phyloP scores from a whole-genome alignment of 1,140 invertebrate species.

The Helicoverpa armigera region DNA sequence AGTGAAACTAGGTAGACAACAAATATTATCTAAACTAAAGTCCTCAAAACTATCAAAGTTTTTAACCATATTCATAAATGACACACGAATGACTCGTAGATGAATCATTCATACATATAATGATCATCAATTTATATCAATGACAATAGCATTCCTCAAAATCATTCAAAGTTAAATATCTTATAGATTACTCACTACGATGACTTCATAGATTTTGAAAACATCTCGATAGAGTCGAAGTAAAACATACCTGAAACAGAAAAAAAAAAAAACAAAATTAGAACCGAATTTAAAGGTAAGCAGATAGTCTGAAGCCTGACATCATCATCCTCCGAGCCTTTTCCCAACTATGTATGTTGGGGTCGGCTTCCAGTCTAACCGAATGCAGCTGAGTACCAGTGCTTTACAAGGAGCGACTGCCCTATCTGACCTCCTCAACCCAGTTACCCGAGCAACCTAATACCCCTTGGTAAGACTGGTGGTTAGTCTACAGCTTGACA shows the following conservation, averaged over 20 bases:
- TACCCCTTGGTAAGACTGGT: too few species aligned
- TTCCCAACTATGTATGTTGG: too few species aligned
- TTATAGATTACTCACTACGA: background rate
- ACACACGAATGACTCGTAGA: background rate
- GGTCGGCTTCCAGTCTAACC: too few species aligned
- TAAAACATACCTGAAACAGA: constrained; percentile 40
- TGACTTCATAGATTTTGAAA: background rate
- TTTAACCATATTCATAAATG: background rate
- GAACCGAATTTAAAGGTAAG: too few species aligned
- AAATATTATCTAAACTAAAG: background rate
- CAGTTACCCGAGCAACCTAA: too few species aligned
- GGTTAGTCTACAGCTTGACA: too few species aligned
- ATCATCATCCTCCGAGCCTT: too few species aligned
- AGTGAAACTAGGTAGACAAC: too few species aligned
- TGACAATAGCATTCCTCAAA: constrained; percentile 40
- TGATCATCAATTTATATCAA: constrained; percentile 41
- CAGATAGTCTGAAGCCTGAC: too few species aligned
- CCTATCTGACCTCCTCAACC: too few species aligned
- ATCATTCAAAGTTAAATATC: constrained; percentile 9
- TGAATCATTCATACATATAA: constrained; percentile 17
- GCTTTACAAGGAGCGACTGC: too few species aligned
- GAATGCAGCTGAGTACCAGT: too few species aligned
- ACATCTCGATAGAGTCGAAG: background rate
- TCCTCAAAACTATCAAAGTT: background rate
- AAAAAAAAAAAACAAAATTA: background rate